Percentiles rank a stretch among this genome's conserved stretches.
Evolutionary conservation across 2,797 vertebrate species (phyloP).

Genomic region (Enteromius unitaeniatus): DNA sequence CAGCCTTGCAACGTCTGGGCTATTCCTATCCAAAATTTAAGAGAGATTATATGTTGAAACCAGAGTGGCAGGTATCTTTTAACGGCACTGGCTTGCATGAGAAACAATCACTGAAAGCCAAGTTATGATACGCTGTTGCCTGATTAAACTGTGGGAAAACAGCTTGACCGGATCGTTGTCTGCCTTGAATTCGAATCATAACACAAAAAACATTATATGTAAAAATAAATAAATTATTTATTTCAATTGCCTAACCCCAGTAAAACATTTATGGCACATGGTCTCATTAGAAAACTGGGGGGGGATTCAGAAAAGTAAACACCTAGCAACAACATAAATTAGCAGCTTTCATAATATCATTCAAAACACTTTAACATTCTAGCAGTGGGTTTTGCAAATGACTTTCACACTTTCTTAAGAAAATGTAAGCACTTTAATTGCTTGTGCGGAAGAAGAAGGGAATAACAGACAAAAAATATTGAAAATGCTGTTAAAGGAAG

Average conservation of each 20-base stretch:
- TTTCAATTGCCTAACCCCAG: no score
- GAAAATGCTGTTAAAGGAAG: background rate
- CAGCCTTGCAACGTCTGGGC: background rate
- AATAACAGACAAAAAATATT: background rate
- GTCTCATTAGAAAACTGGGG: background rate
- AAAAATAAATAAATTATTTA: background rate
- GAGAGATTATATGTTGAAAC: background rate
- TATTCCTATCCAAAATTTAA: background rate
- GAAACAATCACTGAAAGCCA: no score
- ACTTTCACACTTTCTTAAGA: background rate
- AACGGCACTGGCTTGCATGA: background rate
- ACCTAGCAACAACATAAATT: background rate
- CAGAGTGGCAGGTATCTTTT: background rate
- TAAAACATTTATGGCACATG: background rate
- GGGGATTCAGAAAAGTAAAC: background rate
- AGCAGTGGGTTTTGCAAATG: background rate
- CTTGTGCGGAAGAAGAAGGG: background rate
- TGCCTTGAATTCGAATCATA: background rate
- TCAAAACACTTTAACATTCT: background rate
- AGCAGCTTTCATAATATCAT: background rate
- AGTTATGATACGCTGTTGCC: no score
- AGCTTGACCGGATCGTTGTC: background rate
- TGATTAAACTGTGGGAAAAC: no score
- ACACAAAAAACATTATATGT: background rate
- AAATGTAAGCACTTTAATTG: background rate